Percentiles rank a stretch among this genome's conserved stretches.
These are phyloP conservation scores for Ectobius pallidus DNA, from an alignment of 2,888 invertebrate species.

Conservation along the genomic window DNA sequence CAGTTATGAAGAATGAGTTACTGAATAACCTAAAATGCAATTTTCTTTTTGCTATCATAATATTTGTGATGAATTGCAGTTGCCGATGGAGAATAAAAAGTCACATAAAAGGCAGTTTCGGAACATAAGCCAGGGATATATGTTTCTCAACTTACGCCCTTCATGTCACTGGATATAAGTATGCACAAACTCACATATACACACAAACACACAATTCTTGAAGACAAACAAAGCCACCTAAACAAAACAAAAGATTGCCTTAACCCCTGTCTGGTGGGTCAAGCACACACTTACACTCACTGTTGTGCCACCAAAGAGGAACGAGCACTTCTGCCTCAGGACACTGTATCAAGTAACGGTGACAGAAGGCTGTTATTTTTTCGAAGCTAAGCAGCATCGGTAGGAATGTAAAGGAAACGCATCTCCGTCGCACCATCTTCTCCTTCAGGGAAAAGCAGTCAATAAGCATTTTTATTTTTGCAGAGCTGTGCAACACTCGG, in stretches of 20 bases:
- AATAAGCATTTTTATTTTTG: neutral
- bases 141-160: neutral
- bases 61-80: too few relatives aligned
- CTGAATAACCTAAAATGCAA: too few relatives aligned
- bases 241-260: neutral
- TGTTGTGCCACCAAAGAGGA: constrained; percentile 14
- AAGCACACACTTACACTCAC: neutral
- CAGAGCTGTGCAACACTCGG: neutral
- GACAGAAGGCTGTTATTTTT: neutral
- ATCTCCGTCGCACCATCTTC: neutral
- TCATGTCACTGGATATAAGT: neutral
- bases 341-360: neutral
- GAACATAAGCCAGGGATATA: too few relatives aligned
- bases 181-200: neutral
- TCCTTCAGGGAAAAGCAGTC: neutral
- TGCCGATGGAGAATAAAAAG: too few relatives aligned
- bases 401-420: constrained; percentile 2
- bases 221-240: neutral
- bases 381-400: constrained; percentile 8
- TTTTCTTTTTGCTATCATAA: too few relatives aligned
- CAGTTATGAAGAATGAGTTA: too few relatives aligned
- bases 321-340: constrained; percentile 2
- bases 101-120: too few relatives aligned
- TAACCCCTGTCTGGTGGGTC: neutral
- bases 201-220: neutral